These are phyloP conservation scores for Tipula confusa DNA, from an alignment of 2,888 invertebrate genomes.

Conservation along the genomic window DNA sequence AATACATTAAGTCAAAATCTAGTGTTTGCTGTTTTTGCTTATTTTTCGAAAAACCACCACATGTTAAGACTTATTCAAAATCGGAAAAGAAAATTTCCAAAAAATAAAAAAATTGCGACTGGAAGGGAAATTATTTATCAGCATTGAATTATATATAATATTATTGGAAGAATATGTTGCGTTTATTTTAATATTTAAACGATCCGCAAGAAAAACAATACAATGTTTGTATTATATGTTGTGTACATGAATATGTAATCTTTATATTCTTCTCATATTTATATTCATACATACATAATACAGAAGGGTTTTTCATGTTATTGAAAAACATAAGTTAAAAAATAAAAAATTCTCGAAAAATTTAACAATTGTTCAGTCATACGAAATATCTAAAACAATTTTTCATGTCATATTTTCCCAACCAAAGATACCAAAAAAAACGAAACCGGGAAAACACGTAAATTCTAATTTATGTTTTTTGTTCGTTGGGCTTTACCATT, in stretches of 20 bases:
- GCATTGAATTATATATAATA: not conserved
- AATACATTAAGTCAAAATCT: not conserved
- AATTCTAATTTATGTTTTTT: not conserved
- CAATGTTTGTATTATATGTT: not conserved
- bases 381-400: not conserved
- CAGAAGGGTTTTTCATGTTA: not conserved
- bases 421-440: not conserved
- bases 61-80: not conserved
- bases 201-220: constrained; percentile 16
- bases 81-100: not conserved
- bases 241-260: not conserved
- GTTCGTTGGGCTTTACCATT: too few species aligned
- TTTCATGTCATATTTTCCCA: not conserved
- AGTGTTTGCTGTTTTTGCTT: not conserved
- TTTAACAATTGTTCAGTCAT: constrained; percentile 25
- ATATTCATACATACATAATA: not conserved
- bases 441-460: not conserved
- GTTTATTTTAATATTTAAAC: constrained; percentile 20
- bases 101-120: not conserved
- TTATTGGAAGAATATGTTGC: not conserved
- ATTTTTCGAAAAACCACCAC: not conserved
- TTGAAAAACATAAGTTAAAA: constrained; percentile 3
- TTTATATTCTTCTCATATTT: too few species aligned
- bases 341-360: not conserved
- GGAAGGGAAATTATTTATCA: not conserved